Conservation (phyloP, 2,888 invertebrate genomes). For the Petrolisthes cinctipes region DNA sequence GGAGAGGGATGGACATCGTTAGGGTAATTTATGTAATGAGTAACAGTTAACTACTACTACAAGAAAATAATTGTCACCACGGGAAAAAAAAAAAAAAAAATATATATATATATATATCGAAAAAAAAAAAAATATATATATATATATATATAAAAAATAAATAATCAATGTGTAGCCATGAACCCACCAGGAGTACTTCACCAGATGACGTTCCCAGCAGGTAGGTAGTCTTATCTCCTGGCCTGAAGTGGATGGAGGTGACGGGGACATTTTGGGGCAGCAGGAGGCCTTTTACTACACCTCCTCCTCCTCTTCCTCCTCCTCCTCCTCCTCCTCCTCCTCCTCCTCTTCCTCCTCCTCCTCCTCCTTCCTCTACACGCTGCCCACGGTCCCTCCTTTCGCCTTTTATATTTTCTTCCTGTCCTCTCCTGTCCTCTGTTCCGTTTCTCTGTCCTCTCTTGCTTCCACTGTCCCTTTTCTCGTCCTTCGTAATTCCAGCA, state of each 20-base stretch:
- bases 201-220: constrained; percentile 60
- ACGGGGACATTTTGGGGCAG: constrained; percentile 45
- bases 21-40: background rate
- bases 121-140: background rate
- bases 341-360: background rate
- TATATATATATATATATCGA: background rate
- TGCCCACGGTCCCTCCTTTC: too few relatives aligned
- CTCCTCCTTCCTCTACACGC: background rate
- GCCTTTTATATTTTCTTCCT: too few relatives aligned
- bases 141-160: background rate
- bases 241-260: constrained; percentile 57
- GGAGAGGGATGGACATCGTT: background rate
- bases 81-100: background rate
- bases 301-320: background rate
- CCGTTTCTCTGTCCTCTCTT: too few relatives aligned
- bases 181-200: constrained; percentile 58
- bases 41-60: background rate
- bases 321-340: background rate
- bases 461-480: too few relatives aligned
- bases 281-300: constrained; percentile 3
- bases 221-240: constrained; percentile 59
- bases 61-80: too few relatives aligned
- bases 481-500: too few relatives aligned
- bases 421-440: too few relatives aligned
- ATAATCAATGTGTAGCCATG: background rate